Conservation (phyloP, 2,888 invertebrate genomes). For the Cheilosia soror region DNA sequence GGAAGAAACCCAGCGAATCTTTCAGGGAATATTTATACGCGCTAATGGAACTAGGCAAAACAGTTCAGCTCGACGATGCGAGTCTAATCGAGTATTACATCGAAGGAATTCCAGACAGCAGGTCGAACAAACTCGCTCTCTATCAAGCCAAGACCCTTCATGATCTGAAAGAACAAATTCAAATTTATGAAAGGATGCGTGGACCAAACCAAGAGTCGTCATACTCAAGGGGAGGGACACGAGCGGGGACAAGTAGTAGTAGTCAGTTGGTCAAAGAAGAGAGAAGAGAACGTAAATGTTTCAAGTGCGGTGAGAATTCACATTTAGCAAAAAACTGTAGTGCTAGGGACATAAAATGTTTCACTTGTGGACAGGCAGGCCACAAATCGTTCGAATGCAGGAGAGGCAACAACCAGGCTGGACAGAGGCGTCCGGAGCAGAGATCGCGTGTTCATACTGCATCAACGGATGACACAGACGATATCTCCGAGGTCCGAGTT, state of each 20-base stretch:
- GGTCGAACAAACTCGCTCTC: slow-evolving; percentile 40
- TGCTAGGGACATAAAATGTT: too few species aligned
- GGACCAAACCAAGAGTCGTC: slow-evolving; percentile 30
- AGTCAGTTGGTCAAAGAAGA: background rate
- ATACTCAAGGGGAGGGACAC: slow-evolving; percentile 22
- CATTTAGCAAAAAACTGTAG: slow-evolving; percentile 3
- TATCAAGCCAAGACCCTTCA: slow-evolving; percentile 37
- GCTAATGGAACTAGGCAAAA: slow-evolving; percentile 47
- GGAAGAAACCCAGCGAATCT: slow-evolving; percentile 35
- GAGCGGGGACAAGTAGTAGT: background rate
- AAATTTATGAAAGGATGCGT: slow-evolving; percentile 25
- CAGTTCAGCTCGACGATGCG: slow-evolving; percentile 49
- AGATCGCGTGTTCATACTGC: slow-evolving; percentile 5
- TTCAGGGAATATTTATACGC: slow-evolving; percentile 51
- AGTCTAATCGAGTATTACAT: slow-evolving; percentile 64
- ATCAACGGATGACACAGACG: slow-evolving; percentile 16
- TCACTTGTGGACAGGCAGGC: too few species aligned
- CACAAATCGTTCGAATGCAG: background rate
- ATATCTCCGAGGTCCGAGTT: slow-evolving; percentile 3
- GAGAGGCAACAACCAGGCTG: background rate
- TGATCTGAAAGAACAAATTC: slow-evolving; percentile 34
- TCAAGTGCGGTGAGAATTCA: slow-evolving; percentile 14
- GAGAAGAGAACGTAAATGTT: slow-evolving; percentile 9
- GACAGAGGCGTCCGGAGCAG: background rate
- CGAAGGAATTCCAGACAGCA: slow-evolving; percentile 50